phyloP scores from a whole-genome alignment of 2,113 vertebrate species.

The Cranoglanis bouderius region DNA sequence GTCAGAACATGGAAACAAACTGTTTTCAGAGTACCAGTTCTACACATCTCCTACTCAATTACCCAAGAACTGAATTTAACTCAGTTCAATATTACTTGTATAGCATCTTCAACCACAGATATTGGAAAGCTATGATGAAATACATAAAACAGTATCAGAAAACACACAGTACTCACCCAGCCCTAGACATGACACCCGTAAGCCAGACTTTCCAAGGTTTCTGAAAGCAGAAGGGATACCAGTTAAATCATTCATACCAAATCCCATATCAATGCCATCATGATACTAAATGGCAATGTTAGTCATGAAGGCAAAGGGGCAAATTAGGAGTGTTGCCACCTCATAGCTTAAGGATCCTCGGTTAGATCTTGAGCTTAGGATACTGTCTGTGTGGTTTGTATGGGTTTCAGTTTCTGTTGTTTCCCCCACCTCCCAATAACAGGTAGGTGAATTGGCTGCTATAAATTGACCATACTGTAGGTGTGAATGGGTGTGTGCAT shows the following conservation, averaged over 20 bases:
- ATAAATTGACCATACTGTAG: background rate
- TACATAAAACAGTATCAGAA: background rate
- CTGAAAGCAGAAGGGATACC: constrained; percentile 71
- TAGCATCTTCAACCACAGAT: background rate
- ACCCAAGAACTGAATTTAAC: background rate
- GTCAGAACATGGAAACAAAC: background rate
- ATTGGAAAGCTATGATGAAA: background rate
- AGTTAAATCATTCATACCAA: background rate
- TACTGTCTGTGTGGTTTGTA: background rate
- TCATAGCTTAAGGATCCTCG: background rate
- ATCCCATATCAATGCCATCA: background rate
- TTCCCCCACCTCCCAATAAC: background rate
- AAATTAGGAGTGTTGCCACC: background rate
- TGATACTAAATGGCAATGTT: background rate
- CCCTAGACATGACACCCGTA: constrained; percentile 93
- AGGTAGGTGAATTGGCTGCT: background rate
- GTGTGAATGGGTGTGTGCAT: background rate
- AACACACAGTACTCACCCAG: constrained; percentile 79
- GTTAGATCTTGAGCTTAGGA: background rate
- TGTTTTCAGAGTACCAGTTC: background rate
- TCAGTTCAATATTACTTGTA: background rate
- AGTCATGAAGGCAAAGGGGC: background rate
- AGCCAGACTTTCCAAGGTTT: constrained; percentile 91
- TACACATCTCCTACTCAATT: background rate
- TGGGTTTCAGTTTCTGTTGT: background rate